phyloP scores from a whole-genome alignment of 2,113 vertebrate species.

The Cyprinus carpio region DNA sequence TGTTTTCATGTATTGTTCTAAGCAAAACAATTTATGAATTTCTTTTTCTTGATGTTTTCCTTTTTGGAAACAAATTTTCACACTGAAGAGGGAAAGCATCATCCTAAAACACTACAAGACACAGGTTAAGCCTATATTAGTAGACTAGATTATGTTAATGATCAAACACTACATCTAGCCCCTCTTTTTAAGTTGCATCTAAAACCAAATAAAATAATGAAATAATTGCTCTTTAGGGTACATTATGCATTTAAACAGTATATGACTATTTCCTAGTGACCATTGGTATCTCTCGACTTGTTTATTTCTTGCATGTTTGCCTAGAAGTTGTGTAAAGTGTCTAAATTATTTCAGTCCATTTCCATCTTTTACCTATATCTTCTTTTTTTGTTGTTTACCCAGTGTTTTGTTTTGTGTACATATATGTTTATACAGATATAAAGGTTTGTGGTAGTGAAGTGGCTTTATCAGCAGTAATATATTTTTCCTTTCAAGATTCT shows the following conservation, averaged over 20 bases:
- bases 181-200: not conserved
- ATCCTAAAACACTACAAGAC: not conserved
- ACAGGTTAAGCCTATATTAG: not conserved
- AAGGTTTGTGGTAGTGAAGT: not conserved
- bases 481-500: not conserved
- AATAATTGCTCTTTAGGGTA: not conserved
- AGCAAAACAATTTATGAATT: not conserved
- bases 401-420: too few relatives aligned
- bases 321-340: too few relatives aligned
- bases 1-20: not conserved
- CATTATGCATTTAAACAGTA: not conserved
- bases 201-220: not conserved
- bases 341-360: too few relatives aligned
- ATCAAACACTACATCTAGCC: not conserved
- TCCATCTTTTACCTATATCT: too few relatives aligned
- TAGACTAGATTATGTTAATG: not conserved
- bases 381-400: too few relatives aligned
- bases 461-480: not conserved
- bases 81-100: not conserved
- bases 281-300: not conserved
- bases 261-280: not conserved
- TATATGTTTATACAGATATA: too few relatives aligned
- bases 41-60: not conserved
- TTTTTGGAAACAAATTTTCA: not conserved
- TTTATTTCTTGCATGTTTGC: too few relatives aligned